A percentile compares a stretch with the other conserved stretches of the same genome.
Evolutionary conservation across 2,113 vertebrate species (phyloP).

Genomic region (Caretta caretta): DNA sequence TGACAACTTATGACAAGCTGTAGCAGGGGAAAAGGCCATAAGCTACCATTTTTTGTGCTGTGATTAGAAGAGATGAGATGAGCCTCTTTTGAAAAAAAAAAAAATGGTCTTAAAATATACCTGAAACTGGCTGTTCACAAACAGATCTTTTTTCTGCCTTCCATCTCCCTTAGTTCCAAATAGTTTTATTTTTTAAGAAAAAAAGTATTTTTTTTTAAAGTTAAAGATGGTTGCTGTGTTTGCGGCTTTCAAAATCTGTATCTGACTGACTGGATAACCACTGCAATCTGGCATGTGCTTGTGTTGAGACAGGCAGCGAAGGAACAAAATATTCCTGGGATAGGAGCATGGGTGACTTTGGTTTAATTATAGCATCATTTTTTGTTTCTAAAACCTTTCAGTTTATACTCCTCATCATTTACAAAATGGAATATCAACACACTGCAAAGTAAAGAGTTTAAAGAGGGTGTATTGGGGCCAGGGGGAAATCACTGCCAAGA

Average conservation of each 20-base stretch:
- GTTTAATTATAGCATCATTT: constrained; percentile 23
- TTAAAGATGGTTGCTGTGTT: background rate
- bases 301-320: constrained; percentile 3
- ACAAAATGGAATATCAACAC: background rate
- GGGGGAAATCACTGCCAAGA: background rate
- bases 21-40: accelerated
- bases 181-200: background rate
- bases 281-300: background rate
- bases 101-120: background rate
- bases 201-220: background rate
- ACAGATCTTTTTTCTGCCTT: background rate
- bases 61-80: background rate
- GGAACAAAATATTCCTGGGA: constrained; percentile 17
- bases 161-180: no score
- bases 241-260: background rate
- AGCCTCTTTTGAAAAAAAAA: background rate
- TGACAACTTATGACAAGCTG: background rate
- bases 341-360: constrained; percentile 32
- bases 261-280: background rate
- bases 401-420: background rate
- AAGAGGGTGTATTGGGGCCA: background rate
- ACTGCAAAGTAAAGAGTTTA: background rate
- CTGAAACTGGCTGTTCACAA: background rate
- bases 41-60: background rate
- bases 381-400: constrained; percentile 26